Evolutionary conservation across 2,888 invertebrate species (phyloP).

Genomic region (Apamea sordens): DNA sequence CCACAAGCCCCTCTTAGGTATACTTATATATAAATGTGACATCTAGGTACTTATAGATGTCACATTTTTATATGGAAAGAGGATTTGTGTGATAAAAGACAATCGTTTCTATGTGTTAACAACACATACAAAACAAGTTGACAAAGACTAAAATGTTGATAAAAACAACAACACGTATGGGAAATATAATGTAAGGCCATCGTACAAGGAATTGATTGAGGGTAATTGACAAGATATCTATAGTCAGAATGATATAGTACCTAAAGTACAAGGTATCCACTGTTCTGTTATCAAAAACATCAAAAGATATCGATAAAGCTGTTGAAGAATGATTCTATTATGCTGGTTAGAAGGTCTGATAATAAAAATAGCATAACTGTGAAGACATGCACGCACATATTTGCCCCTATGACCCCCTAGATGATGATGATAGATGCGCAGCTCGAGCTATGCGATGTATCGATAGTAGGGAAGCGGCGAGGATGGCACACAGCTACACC

Average conservation of each 20-base stretch:
- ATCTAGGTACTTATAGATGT: neutral
- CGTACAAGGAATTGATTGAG: conserved; percentile 24
- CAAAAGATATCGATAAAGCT: conserved; percentile 14
- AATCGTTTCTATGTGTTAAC: neutral
- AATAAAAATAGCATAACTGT: neutral
- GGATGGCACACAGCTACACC: too few relatives aligned
- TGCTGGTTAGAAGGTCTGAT: neutral
- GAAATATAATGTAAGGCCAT: neutral
- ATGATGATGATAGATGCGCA: too few relatives aligned
- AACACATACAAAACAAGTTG: neutral
- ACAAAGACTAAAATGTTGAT: neutral
- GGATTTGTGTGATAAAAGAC: neutral
- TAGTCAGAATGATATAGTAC: conserved; percentile 17
- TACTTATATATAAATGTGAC: neutral
- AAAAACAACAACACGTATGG: conserved; percentile 11
- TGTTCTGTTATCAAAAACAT: conserved; percentile 32
- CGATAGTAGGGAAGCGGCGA: too few relatives aligned
- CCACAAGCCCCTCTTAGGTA: neutral
- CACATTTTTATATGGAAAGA: conserved; percentile 1
- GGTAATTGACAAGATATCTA: conserved; percentile 36
- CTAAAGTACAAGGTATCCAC: conserved; percentile 16
- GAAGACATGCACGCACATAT: neutral
- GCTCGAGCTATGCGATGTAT: too few relatives aligned
- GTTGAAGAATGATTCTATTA: neutral
- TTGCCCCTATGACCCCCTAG: neutral